Evolutionary conservation across 2,888 invertebrate genomes (phyloP), one percentile per base, ranked within the genome.

Genomic region (Sussaba pulchella): DNA sequence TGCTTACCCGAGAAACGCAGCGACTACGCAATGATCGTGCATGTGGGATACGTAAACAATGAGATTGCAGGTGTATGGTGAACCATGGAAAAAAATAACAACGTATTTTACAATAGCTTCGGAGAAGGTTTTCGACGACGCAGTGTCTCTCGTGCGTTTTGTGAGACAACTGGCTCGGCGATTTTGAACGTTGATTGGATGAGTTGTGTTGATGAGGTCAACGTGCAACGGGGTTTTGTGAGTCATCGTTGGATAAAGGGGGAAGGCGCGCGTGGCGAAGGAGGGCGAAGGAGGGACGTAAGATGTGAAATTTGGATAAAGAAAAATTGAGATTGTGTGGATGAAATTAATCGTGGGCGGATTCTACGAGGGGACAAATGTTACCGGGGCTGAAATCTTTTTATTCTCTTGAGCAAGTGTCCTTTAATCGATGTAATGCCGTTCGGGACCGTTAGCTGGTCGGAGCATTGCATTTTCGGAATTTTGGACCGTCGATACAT

Each of bases 151-250:
- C n/a, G 54, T 54, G 26, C 54, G 36, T 57, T 14, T 57, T 31
- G n/a, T 36, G 17, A 36, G 31, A 36, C 14, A 57, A 36, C 14
- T 36, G 57, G 2, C n/a, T 57, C 31, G 57, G 26, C n/a, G 24
- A 24, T 57, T 14, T 26, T 14, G 9, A 36, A 8, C 2, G 50
- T 14, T 6, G 14, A 14, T 54, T 26, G 36, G 14, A n/a, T n/a
- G 6, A 6, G 5, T 31, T 57, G 6, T 24, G n/a, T 14, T 57
- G 36, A 1, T 14, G 57, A 31, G 19, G 57, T 36, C 36, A 57
- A 31, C 36, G 54, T 36, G 57, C 57, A 57, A 6, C 14, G 12
- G 57, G n/a, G 26, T n/a, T 52, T 57, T 36, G 9, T 19, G 57
- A 57, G 57, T 57, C 57, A 36, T 14, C 10, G 9, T 12, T 4